Percentiles rank a stretch among this genome's conserved stretches.
phyloP scores from a whole-genome alignment of 1,140 invertebrate genomes.

The Elymnias hypermnestra region DNA sequence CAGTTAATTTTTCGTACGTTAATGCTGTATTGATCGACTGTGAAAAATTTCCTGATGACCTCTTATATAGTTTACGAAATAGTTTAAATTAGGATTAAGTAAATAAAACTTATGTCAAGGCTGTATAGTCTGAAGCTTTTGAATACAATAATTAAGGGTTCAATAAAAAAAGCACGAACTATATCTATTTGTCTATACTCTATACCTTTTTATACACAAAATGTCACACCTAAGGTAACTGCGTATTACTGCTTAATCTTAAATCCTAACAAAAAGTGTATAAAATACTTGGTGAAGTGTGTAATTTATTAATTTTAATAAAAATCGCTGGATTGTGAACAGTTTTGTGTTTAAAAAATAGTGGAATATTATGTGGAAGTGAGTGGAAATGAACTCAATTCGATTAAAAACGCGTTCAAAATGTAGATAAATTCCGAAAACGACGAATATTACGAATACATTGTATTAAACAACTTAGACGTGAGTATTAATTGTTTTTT shows the following conservation, averaged over 20 bases:
- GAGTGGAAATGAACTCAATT: constrained; percentile 14
- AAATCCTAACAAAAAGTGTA: constrained; percentile 23
- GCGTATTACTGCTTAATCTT: constrained; percentile 42
- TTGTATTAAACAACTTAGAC: constrained; percentile 18
- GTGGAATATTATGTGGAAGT: neutral
- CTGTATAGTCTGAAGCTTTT: too few relatives aligned
- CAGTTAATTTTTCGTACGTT: too few relatives aligned
- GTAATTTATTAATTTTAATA: neutral
- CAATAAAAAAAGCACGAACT: too few relatives aligned
- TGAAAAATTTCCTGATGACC: too few relatives aligned
- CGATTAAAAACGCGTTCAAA: neutral
- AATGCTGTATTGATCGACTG: too few relatives aligned
- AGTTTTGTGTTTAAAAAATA: neutral
- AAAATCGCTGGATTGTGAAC: neutral
- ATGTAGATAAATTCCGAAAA: constrained; percentile 18
- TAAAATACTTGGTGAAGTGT: neutral
- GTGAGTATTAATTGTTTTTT: constrained; percentile 24
- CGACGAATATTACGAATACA: constrained; percentile 14
- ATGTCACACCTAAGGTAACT: constrained; percentile 45
- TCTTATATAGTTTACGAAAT: too few relatives aligned
- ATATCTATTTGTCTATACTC: too few relatives aligned
- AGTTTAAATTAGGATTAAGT: too few relatives aligned
- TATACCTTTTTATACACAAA: constrained; percentile 33
- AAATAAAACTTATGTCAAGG: too few relatives aligned
- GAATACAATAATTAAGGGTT: neutral